A percentile compares a stretch with the other conserved stretches of the same genome.
phyloP scores from a whole-genome alignment of 2,888 invertebrate genomes.

The Exephanes ischioxanthus region DNA sequence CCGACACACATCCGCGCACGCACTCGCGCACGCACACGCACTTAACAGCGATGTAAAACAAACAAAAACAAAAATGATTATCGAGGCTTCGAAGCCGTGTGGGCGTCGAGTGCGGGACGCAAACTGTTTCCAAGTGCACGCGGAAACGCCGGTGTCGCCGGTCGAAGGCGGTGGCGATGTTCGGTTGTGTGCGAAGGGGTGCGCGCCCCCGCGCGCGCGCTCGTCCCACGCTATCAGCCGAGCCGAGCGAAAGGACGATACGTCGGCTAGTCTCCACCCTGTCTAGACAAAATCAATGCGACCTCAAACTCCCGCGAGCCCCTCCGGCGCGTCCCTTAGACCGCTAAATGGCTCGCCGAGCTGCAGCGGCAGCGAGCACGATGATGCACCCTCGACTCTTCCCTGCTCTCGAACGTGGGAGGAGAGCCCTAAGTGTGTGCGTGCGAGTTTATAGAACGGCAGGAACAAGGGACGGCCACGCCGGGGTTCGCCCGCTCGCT shows the following conservation, averaged over 20 bases:
- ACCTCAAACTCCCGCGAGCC: conserved; percentile 76
- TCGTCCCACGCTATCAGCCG: conserved; percentile 48
- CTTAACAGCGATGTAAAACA: not conserved
- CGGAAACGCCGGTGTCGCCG: conserved; percentile 56
- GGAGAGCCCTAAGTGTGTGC: conserved; percentile 8
- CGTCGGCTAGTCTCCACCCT: conserved; percentile 81
- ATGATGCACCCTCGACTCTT: conserved; percentile 34
- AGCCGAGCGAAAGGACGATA: conserved; percentile 76
- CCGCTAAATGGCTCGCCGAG: conserved; percentile 54
- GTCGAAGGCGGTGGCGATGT: conserved; percentile 45
- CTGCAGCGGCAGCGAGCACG: conserved; percentile 25
- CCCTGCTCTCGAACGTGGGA: not conserved
- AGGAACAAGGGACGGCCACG: conserved; percentile 14
- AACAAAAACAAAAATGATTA: not conserved
- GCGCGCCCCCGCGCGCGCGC: conserved; percentile 46
- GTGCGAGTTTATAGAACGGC: not conserved
- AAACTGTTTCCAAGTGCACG: conserved; percentile 66
- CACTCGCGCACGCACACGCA: not conserved
- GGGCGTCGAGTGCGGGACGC: conserved; percentile 54
- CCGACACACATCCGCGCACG: not conserved
- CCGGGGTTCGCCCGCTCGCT: not conserved
- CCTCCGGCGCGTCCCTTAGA: conserved; percentile 71
- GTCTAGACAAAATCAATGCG: conserved; percentile 84
- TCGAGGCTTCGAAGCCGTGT: not conserved
- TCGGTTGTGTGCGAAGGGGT: conserved; percentile 50